A percentile compares a stretch with the other conserved stretches of the same genome.
Conservation (phyloP, 2,888 invertebrate species). For the Kryphioiulus occultus region DNA sequence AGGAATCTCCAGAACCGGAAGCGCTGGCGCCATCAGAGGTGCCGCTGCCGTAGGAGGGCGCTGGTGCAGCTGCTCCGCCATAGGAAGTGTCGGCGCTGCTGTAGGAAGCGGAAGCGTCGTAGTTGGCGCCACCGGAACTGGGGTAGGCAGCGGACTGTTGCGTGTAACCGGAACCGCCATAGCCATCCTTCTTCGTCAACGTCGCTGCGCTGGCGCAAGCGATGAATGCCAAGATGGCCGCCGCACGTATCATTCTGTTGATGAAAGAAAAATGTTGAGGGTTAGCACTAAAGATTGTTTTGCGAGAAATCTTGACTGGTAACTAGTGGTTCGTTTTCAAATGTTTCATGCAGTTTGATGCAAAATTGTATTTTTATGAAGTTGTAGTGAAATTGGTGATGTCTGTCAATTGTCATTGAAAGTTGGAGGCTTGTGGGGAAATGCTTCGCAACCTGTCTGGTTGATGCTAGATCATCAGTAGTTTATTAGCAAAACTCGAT, state of each 20-base stretch:
- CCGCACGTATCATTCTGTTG: slow-evolving; percentile 45
- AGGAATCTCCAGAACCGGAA: slow-evolving; percentile 52
- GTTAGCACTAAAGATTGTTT: background rate
- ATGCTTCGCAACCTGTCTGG: too few relatives aligned
- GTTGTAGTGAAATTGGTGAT: too few relatives aligned
- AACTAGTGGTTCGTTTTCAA: too few relatives aligned
- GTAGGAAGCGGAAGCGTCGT: slow-evolving; percentile 50
- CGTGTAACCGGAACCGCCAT: slow-evolving; percentile 46
- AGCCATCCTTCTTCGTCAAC: slow-evolving; percentile 49
- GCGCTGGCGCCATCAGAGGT: slow-evolving; percentile 28
- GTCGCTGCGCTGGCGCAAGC: slow-evolving; percentile 48
- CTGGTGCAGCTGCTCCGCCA: slow-evolving; percentile 52
- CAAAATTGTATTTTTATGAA: too few relatives aligned
- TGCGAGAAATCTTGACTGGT: too few relatives aligned
- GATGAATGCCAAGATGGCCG: slow-evolving; percentile 39
- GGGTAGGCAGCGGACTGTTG: slow-evolving; percentile 41
- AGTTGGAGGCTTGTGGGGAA: too few relatives aligned
- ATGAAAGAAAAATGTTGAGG: background rate
- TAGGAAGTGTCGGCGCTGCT: slow-evolving; percentile 43
- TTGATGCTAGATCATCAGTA: too few relatives aligned
- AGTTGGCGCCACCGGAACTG: slow-evolving; percentile 45
- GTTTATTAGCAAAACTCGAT: too few relatives aligned
- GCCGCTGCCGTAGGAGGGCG: slow-evolving; percentile 50
- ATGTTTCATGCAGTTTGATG: too few relatives aligned
- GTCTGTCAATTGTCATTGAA: too few relatives aligned